Conservation (phyloP, 2,888 invertebrate genomes). For the Brachylomia viminalis region DNA sequence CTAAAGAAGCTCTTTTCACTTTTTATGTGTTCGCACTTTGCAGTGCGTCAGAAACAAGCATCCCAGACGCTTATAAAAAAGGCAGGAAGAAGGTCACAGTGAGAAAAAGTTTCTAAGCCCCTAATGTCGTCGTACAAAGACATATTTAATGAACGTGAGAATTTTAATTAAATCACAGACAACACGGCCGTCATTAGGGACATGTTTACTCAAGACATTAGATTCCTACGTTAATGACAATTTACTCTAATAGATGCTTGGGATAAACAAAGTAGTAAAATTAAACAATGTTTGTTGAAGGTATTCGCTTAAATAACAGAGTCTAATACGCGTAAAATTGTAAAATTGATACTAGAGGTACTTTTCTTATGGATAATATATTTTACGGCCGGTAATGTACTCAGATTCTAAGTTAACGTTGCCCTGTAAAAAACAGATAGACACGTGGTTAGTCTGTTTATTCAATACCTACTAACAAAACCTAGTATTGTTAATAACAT, state of each 20-base stretch:
- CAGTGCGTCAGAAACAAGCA: slow-evolving; percentile 57
- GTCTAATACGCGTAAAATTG: slow-evolving; percentile 43
- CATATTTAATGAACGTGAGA: slow-evolving; percentile 62
- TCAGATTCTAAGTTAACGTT: slow-evolving; percentile 30
- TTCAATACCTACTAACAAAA: background rate
- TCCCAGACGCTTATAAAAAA: slow-evolving; percentile 56
- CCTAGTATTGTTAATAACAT: slow-evolving; percentile 30
- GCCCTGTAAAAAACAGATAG: slow-evolving; percentile 1
- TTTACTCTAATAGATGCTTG: slow-evolving; percentile 62
- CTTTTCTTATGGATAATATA: slow-evolving; percentile 39
- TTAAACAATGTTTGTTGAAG: slow-evolving; percentile 47
- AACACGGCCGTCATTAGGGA: slow-evolving; percentile 63
- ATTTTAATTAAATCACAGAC: slow-evolving; percentile 70
- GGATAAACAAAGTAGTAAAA: slow-evolving; percentile 59
- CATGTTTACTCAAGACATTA: slow-evolving; percentile 67
- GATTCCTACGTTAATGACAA: slow-evolving; percentile 65
- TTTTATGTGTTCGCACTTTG: slow-evolving; percentile 57
- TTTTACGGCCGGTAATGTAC: slow-evolving; percentile 33
- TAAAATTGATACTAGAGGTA: slow-evolving; percentile 30
- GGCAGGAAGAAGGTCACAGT: slow-evolving; percentile 51
- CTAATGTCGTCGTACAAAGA: slow-evolving; percentile 56
- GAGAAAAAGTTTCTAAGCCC: slow-evolving; percentile 60
- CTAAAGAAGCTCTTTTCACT: slow-evolving; percentile 45
- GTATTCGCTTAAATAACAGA: slow-evolving; percentile 44
- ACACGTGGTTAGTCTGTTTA: slow-evolving; percentile 8